These are phyloP conservation scores for Esox lucius DNA, from an alignment of 2,797 vertebrate genomes.

Conservation along the genomic window DNA sequence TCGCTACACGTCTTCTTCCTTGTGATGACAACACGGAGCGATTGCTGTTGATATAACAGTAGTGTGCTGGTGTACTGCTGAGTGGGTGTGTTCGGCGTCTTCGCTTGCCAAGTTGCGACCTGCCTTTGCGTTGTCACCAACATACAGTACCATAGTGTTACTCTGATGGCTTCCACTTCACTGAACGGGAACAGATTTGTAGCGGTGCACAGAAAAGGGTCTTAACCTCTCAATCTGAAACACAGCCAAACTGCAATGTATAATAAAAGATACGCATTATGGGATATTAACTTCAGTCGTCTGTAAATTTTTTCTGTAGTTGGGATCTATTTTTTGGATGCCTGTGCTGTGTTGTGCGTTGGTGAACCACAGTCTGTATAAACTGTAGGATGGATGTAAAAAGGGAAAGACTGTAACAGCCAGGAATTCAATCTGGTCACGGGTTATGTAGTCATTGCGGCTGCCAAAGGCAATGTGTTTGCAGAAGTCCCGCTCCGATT, in stretches of 20 bases:
- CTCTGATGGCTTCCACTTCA: not conserved
- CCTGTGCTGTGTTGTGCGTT: constrained; percentile 85
- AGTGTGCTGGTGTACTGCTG: not conserved
- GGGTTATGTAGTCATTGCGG: not conserved
- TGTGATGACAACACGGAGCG: not conserved
- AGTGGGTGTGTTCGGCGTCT: not conserved
- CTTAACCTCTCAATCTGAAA: too few relatives aligned
- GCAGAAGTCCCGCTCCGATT: not conserved
- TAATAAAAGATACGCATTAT: not conserved
- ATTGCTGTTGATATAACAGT: not conserved
- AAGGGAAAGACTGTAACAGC: constrained; percentile 31
- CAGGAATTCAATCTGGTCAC: not conserved
- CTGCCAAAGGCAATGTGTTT: not conserved
- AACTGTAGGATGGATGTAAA: not conserved
- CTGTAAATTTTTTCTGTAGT: constrained; percentile 56
- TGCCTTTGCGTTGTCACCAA: not conserved
- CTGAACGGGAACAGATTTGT: not conserved
- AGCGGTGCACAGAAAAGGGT: not conserved
- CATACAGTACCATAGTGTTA: not conserved
- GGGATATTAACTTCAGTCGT: constrained; percentile 42
- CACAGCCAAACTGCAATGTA: not conserved
- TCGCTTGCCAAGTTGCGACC: not conserved
- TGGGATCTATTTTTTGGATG: constrained; percentile 74
- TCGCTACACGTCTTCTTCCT: not conserved
- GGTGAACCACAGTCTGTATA: constrained; percentile 34